Conservation (phyloP, 2,113 vertebrate species). For the Psittacara wagleri region DNA sequence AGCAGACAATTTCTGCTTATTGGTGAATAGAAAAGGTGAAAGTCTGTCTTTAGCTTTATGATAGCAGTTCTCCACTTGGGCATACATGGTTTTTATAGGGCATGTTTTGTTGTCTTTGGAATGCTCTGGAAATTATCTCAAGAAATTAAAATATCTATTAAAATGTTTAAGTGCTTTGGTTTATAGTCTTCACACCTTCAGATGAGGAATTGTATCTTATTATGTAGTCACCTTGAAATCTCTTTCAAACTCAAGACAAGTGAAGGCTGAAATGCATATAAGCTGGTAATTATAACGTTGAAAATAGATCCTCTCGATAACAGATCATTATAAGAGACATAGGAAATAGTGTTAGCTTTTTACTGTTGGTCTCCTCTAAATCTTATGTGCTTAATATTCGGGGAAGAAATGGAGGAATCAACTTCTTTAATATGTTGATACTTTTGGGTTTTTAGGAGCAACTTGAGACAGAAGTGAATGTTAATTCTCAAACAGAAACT, state of each 20-base stretch:
- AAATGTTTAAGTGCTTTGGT: neutral
- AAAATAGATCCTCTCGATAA: neutral
- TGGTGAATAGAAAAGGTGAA: neutral
- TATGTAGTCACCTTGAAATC: neutral
- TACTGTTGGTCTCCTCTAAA: neutral
- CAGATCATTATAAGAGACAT: neutral
- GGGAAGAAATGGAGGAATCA: neutral
- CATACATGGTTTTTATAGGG: neutral
- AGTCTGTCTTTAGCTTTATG: neutral
- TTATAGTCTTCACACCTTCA: neutral
- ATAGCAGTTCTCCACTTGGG: neutral
- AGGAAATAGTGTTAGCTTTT: neutral
- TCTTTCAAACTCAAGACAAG: neutral
- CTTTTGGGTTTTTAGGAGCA: constrained; percentile 65
- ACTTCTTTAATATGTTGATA: neutral
- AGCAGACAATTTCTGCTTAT: neutral
- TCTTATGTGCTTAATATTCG: neutral
- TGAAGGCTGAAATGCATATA: neutral
- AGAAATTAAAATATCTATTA: neutral
- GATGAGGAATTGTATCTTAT: neutral
- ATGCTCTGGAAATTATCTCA: neutral
- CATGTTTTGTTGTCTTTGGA: neutral
- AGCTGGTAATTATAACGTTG: neutral
- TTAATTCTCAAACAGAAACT: constrained; percentile 73
- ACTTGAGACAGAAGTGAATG: constrained; percentile 72